Percentiles rank a stretch among this genome's conserved stretches.
These are phyloP conservation scores for Amphiprion clarkii DNA, from an alignment of 2,797 vertebrate genomes.

Conservation along the genomic window DNA sequence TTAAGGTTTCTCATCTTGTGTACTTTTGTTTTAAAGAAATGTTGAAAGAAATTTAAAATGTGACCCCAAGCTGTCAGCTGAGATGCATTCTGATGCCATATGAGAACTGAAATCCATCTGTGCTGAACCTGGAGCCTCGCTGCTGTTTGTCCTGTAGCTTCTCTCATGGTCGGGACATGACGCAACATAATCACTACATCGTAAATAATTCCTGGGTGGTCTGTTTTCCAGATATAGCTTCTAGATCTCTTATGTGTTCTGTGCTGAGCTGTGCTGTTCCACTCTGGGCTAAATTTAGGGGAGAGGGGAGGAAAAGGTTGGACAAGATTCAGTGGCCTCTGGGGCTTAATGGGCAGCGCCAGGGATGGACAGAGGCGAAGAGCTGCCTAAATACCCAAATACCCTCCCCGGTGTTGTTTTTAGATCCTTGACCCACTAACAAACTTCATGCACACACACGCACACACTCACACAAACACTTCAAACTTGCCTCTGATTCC, in stretches of 20 bases:
- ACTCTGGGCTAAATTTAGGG: slow-evolving; percentile 62
- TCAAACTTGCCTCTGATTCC: neutral
- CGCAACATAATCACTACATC: neutral
- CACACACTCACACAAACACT: slow-evolving; percentile 12
- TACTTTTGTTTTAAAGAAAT: neutral
- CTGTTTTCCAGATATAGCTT: slow-evolving; percentile 33
- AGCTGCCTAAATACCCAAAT: slow-evolving; percentile 30
- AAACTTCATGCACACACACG: slow-evolving; percentile 17
- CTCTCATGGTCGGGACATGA: slow-evolving; percentile 1
- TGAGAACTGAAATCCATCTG: slow-evolving; percentile 39
- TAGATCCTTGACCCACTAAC: slow-evolving; percentile 51
- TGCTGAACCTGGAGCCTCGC: neutral
- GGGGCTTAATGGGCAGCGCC: slow-evolving; percentile 46
- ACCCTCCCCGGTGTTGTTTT: slow-evolving; percentile 57
- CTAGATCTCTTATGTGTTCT: slow-evolving; percentile 20
- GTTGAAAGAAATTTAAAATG: neutral
- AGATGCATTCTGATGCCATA: slow-evolving; percentile 34
- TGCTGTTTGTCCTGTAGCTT: slow-evolving; percentile 5
- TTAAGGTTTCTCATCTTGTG: neutral
- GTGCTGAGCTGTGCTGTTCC: slow-evolving; percentile 52
- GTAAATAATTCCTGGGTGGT: slow-evolving; percentile 26
- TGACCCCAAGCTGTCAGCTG: neutral
- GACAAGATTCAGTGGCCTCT: slow-evolving; percentile 52
- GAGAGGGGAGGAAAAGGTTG: slow-evolving; percentile 44
- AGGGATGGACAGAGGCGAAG: slow-evolving; percentile 49